Evolutionary conservation across 2,113 vertebrate genomes (phyloP), one percentile per base, ranked within the genome.

Genomic region (Laterallus jamaicensis): DNA sequence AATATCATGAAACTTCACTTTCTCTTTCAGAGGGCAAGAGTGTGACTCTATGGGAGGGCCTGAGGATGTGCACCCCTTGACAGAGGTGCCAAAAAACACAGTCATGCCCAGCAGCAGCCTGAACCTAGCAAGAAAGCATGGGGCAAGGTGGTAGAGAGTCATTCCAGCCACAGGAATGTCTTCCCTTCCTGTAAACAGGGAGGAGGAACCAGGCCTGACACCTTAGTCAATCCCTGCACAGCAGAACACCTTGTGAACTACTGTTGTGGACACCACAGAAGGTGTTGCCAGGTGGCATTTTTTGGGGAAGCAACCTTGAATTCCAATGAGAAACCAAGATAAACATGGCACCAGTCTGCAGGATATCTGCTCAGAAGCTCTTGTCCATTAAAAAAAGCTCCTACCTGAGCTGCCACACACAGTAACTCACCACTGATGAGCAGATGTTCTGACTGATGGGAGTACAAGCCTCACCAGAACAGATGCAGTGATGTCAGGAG

Each of bases 11-110:
- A 35, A 35, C 35, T 35, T 35, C 35, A 35, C 35, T 35, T 35
- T 35, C 35, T 35, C 35, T 35, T 35, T 35, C 35, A 35, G 35
- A 35, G 9, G 21, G n/a, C 32, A 76, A 35, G 44, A 49, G 8
- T 6, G n/a, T 4, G 47, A 75, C 28, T 55, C 44, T 22, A 0
- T 1, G 2, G 15, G 12, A 80, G 21, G n/a, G 20, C 12, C 50
- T 21, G 25, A 79, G 24, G 71, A 56, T 0, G 0, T 11, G 37
- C 32, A 31, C 4, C n/a, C 47, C 42, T 39, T 3, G 11, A 31
- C 20, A 42, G 39, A 73, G 32, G 7, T 79, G 28, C 50, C 78
- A 54, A 78, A 81, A 81, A 58, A 12, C 11, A 11, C 47, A 59
- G 63, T 29, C 73, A 76, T 14, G 52, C 6, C 13, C 56, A 78